phyloP scores from a whole-genome alignment of 1,140 invertebrate species.

The Calephelis virginiensis region DNA sequence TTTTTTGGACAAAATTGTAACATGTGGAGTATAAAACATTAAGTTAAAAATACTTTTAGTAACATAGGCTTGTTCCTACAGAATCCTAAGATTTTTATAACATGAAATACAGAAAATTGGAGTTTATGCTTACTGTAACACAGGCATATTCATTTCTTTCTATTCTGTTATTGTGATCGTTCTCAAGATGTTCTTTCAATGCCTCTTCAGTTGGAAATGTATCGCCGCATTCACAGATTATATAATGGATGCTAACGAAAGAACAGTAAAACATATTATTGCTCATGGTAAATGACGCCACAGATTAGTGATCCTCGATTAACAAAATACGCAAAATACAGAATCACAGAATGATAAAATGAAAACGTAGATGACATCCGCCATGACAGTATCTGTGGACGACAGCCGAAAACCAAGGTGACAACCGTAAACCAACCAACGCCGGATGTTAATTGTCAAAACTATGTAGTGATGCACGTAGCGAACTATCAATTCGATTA shows the following conservation, averaged over 20 bases:
- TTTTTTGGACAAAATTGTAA: too few species aligned
- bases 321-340: neutral
- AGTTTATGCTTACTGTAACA: constrained; percentile 38
- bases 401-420: neutral
- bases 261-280: constrained; percentile 64
- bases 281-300: constrained; percentile 32
- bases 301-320: constrained; percentile 33
- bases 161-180: constrained; percentile 42
- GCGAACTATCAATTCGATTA: too few species aligned
- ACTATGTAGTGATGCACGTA: too few species aligned
- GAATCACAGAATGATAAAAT: constrained; percentile 12
- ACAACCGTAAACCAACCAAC: neutral
- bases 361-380: constrained; percentile 17
- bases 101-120: too few species aligned
- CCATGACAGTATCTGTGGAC: constrained; percentile 42
- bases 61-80: neutral
- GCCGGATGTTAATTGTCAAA: too few species aligned
- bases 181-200: constrained; percentile 51
- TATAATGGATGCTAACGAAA: constrained; percentile 65
- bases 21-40: too few species aligned
- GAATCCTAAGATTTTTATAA: too few species aligned
- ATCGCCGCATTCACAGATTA: constrained; percentile 69
- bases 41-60: neutral
- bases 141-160: constrained; percentile 46
- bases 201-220: constrained; percentile 58